Evolutionary conservation across 1,140 invertebrate species (phyloP), one percentile per base, ranked within the genome.

Genomic region (Notospermus geniculatus): DNA sequence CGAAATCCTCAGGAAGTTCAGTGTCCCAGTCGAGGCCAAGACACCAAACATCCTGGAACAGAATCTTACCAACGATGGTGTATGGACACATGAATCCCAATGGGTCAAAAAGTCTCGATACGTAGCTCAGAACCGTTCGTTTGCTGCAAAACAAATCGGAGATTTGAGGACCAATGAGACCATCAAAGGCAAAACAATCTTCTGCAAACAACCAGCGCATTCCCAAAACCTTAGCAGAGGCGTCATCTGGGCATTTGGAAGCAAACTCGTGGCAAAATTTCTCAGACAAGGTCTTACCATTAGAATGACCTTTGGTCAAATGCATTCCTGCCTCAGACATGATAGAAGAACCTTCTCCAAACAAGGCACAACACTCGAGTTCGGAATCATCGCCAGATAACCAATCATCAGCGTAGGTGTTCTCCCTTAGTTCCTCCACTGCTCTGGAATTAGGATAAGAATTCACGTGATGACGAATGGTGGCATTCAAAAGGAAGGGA

Each of bases 321-420:
- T 23, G 2, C 54, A 55, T 55, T 11, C 25, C 54, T 23, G 54
- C 54, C 7, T 9, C 22, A 25, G 2, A 9, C 11, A 55, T 23
- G 9, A 55, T 55, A 29, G 22, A 2, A 29, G 7, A 22, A n/a
- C 22, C 54, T 29, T 55, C 54, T 9, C 64, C 27, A 50, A 69
- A 57, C 9, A 80, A 19, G 2, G 53, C n/a, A 0, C 64, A 19
- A 15, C 76, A 74, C 60, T 79, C 69, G 58, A 78, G 63, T 19
- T 76, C 46, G 1, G 68, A 71, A 2, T 74, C 32, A 0, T 62
- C 65, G 4, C 83, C 80, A 22, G 71, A 72, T 23, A 82, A 43
- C 2, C 80, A 53, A 68, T 84, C 82, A 63, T 85, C 83, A 17
- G 81, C 75, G 63, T 83, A 85, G 59, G 80, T 80, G 62, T 80